Base-by-base conservation (phyloP, 2,113 vertebrate genomes). In the Macrotus californicus region DNA sequence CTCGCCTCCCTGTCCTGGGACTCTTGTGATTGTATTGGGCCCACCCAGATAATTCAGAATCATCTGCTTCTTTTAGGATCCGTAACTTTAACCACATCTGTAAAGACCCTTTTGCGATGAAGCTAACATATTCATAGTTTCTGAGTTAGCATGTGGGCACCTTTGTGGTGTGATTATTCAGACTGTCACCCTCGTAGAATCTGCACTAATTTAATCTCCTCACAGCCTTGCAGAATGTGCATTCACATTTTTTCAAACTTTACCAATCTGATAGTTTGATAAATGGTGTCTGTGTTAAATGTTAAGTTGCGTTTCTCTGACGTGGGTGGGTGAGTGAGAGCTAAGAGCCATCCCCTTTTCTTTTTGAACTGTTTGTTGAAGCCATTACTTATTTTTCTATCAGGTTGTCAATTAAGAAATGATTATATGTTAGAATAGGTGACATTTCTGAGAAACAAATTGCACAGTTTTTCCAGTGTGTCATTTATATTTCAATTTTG, bases 371-470 rank as follows among this genome's bases (percentile, higher is more conserved):
- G 14, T 54, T 36, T 67, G 8, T 72, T 48, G 64, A 93, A 84
- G 48, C 50, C 36, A 6, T 64, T 91, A 56, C 16, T 88, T 88
- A 54, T 72, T 91, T 93, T 94, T 87, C 39, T 69, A 59, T 76
- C 39, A 89, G 16, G 13, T 70, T 70, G 13, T 77, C 34, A 54
- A 9, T 54, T 81, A 41, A 64, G 90, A 91, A 89, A 22, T 43
- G 41, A 86, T 75, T 73, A 21, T 56, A 19, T 66, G 31, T 94
- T 67, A 29, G 15, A 91, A 7, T 87, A 90, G 66, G 26, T 90
- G 14, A 39, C 24, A 8, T 91, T 96, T 96, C 50, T 91, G 69
- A 84, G 90, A 94, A 95, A 92, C 1, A 83, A 61, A 50, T 59
- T 64, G 16, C 34, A 31, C 59, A 70, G 36, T 41, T 73, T 72